A percentile compares a stretch with the other conserved stretches of the same genome.
Conservation (phyloP, 2,888 invertebrate genomes). For the Nebria salina region DNA sequence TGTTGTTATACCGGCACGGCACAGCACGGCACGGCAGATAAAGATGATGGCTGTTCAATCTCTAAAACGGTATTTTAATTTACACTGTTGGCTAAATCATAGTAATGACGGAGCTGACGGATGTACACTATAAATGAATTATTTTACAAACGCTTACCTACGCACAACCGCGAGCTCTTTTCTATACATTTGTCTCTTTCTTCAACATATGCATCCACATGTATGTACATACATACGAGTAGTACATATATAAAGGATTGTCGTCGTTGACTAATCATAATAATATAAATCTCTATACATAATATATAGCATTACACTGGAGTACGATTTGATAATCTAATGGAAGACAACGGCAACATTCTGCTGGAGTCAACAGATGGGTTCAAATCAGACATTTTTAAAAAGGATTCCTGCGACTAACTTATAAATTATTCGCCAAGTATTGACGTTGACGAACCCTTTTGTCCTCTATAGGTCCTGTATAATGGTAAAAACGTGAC, state of each 20-base stretch:
- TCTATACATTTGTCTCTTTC: background rate
- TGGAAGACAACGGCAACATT: too few species aligned
- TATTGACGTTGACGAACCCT: too few species aligned
- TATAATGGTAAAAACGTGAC: background rate
- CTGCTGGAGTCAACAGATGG: too few species aligned
- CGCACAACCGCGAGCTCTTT: background rate
- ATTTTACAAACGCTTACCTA: background rate
- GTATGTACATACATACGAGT: background rate
- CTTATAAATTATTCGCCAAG: too few species aligned
- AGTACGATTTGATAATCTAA: too few species aligned
- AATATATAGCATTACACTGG: too few species aligned
- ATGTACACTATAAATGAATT: background rate
- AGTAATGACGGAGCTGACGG: conserved; percentile 30
- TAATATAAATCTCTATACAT: too few species aligned
- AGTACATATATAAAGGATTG: background rate
- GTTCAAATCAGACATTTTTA: too few species aligned
- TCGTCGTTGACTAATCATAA: too few species aligned
- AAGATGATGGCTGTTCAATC: background rate
- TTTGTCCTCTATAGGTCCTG: too few species aligned
- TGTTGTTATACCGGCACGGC: background rate
- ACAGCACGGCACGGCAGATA: background rate
- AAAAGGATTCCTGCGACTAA: too few species aligned
- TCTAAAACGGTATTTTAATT: conserved; percentile 43
- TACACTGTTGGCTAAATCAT: conserved; percentile 38
- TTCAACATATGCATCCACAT: background rate